These are phyloP conservation scores for Pseudopipra pipra DNA, from an alignment of 2,113 vertebrate genomes.

Conservation along the genomic window DNA sequence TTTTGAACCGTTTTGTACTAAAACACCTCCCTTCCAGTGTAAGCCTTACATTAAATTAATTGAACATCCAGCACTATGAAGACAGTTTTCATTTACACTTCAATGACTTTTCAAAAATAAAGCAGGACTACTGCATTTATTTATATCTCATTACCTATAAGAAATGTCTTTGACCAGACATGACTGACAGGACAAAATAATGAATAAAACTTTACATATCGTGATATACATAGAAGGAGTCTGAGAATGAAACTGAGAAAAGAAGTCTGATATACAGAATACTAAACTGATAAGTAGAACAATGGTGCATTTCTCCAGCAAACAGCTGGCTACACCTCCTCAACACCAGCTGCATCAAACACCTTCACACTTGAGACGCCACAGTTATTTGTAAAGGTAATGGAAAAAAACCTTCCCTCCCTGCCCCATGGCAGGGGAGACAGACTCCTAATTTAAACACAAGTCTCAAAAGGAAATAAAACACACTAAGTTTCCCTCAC, in stretches of 20 bases:
- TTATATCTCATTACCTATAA: background rate
- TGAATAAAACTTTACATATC: background rate
- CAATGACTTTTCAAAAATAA: background rate
- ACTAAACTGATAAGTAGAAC: background rate
- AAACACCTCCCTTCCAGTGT: background rate
- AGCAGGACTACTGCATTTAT: background rate
- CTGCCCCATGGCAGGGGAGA: background rate
- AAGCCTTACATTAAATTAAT: background rate
- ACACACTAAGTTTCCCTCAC: background rate
- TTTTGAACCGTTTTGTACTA: background rate
- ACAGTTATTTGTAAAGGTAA: background rate
- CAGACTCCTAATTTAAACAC: background rate
- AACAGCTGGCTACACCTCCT: background rate
- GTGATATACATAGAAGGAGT: background rate
- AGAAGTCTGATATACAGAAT: background rate
- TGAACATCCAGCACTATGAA: background rate
- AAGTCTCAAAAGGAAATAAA: constrained; percentile 23
- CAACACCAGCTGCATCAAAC: background rate
- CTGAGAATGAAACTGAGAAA: background rate
- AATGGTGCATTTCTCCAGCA: background rate
- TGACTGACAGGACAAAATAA: background rate
- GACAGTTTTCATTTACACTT: background rate
- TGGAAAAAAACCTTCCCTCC: background rate
- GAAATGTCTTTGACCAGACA: background rate
- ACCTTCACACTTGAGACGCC: background rate